Evolutionary conservation across 1,140 invertebrate genomes (phyloP).

Genomic region (Drosophila kohkoa): DNA sequence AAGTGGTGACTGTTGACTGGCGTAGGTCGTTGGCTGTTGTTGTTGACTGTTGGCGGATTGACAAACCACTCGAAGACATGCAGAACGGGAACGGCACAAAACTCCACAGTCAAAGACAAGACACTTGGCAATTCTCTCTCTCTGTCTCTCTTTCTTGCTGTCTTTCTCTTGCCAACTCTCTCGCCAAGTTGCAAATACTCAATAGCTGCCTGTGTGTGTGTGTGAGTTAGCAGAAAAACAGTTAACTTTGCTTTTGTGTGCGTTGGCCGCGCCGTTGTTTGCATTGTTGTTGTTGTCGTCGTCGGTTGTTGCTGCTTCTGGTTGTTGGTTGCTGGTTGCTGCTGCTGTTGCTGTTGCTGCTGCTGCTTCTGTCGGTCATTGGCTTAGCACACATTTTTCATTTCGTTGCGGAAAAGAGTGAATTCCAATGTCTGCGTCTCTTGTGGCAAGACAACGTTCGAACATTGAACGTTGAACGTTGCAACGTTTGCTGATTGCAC

Average conservation of each 20-base stretch:
- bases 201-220: conserved; percentile 23
- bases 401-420: conserved; percentile 83
- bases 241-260: conserved; percentile 71
- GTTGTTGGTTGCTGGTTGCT: conserved; percentile 35
- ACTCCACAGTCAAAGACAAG: conserved; percentile 28
- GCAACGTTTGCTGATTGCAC: conserved; percentile 19
- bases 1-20: background rate
- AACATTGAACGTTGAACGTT: no score
- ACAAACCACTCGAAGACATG: conserved; percentile 46
- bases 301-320: conserved; percentile 22
- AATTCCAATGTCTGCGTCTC: conserved; percentile 58
- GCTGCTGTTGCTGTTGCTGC: conserved; percentile 33
- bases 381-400: conserved; percentile 85
- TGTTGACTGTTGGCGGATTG: conserved; percentile 36
- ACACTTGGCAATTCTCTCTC: conserved; percentile 20
- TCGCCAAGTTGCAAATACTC: conserved; percentile 65
- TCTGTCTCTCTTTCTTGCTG: conserved; percentile 7
- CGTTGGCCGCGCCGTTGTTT: conserved; percentile 50
- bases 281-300: conserved; percentile 45
- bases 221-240: conserved; percentile 56
- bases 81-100: conserved; percentile 43
- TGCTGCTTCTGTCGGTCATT: conserved; percentile 84
- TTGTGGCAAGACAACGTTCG: background rate
- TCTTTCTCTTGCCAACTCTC: conserved; percentile 20
- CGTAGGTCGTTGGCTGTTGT: conserved; percentile 44